Evolutionary conservation across 2,113 vertebrate genomes (phyloP), one percentile per base, ranked within the genome.

Genomic region (Amblyornis subalaris): DNA sequence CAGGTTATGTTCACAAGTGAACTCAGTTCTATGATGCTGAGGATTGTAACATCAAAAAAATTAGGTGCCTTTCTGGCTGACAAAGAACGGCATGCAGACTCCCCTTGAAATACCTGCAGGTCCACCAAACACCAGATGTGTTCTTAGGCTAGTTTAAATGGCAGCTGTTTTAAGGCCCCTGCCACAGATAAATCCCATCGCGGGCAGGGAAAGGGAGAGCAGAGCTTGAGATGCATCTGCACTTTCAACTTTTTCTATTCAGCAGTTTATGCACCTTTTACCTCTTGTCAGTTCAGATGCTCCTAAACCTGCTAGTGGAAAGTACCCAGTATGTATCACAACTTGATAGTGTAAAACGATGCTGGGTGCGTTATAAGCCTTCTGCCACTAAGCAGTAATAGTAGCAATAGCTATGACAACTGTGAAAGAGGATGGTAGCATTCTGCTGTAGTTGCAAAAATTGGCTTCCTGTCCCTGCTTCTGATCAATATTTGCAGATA

Each of bases 221-320:
- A 29, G 61, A 76, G 28, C 31, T 86, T 57, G 53, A 69, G 50
- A 22, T 45, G 22, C 24, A n/a, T 51, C 11, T 19, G 4, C 0
- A 0, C 38, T 76, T 80, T 61, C 0, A 2, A 1, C 8, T 36
- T 62, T 29, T 65, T 71, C 38, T 71, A 0, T 73, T 81, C 21
- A 42, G 28, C 23, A 40, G 9, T 21, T 67, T 72, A 18, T 23
- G n/a, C 9, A 65, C 15, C 12, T 85, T 69, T 55, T n/a, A 1
- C 33, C 33, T 47, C 36, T 42, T 88, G 26, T 42, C 57, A 44
- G 1, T 22, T 61, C 54, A 40, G 62, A n/a, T 65, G 22, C 60
- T 83, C 35, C 40, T 85, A 57, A 73, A 62, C n/a, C 29, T 90
- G 15, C 45, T 57, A 28, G 19, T 53, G 67, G 35, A 19, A 83